Base-by-base conservation (phyloP, 2,888 invertebrate genomes). In the Pinctada fucata region DNA sequence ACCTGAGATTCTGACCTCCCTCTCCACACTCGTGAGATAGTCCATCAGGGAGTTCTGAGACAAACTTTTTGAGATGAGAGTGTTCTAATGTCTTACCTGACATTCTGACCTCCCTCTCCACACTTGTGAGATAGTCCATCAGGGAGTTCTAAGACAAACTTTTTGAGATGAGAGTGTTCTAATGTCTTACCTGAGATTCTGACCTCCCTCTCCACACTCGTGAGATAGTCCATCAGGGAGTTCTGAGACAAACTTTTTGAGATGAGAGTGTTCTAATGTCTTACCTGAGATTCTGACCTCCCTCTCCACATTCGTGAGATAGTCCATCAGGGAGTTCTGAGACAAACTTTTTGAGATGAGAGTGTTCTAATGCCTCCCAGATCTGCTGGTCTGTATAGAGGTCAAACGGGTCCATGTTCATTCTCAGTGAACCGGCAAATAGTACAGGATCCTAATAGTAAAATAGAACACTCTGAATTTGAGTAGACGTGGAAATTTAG, bases 321-420 rank as follows among this genome's bases (percentile, higher is more conserved):
- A 99, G 94, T 5, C 96, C 96, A 70, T 95, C 95, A 0, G 95
- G 92, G 75, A 97, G 94, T 94, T 95, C 94, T 92, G 95, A 94
- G 2, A 97, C 96, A 91, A 97, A 98, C 3, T 94, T 86, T 93
- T 96, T 97, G 74, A 99, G 94, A 94, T 99, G 97, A 2, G 98
- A 96, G 90, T 96, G 95, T 88, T 97, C 97, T 51, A 99, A 93
- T 16, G 97, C 96, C 76, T 94, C 94, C 98, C 98, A 99, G 68
- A 99, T 93, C 76, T 97, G 95, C 0, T 95, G 95, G 89, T 99
- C 98, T 1, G 94, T 93, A 93, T 96, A 95, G 2, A 93, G 92
- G 85, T 95, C 94, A 93, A 97, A 97, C 2, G 98, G 99, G 94
- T 99, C 98, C 82, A 99, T 94, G 94, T 99, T 99, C 93, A 96